Evolutionary conservation across 2,888 invertebrate genomes (phyloP), one percentile per base, ranked within the genome.

Genomic region (Morpho deidamia): DNA sequence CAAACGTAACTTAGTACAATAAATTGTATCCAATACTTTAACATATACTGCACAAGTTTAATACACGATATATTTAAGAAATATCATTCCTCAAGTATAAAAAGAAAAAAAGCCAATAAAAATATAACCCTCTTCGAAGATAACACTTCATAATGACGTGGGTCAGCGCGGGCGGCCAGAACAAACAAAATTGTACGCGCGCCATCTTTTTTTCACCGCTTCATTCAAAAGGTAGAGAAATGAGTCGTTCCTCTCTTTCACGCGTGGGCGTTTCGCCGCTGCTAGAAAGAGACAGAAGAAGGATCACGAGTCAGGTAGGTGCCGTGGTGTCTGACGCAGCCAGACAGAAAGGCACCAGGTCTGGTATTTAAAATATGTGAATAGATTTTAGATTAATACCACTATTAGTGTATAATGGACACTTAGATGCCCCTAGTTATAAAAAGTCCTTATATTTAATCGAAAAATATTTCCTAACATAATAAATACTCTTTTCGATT

Each of bases 111-210:
- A 75, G 66, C 69, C 72, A 75, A 81, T 79, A 83, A 85, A 87
- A 87, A 87, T 86, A 81, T 85, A 85, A 82, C 79, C 79, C 78
- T 82, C 83, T 83, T 83, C 80, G 79, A 74, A 81, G 82, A 84
- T 86, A 87, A 86, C 87, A 83, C 83, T 83, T 74, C 76, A 85
- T 88, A 87, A 86, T 87, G 88, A 87, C 81, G 76, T 80, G 85
- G 87, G 86, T 84, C 83, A 80, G 78, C 67, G 73, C 74, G 70
- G 78, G 86, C 88, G 88, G 88, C 78, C 87, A 87, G 88, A 88
- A 88, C 88, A 89, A 89, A 89, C 85, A 89, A 70, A 69, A 74
- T 74, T 64, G 70, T 70, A 72, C 76, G 69, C 70, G 64, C 70
- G 74, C 76, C 74, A 76, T 74, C 62, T 74, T 77, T 74, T 42